Evolutionary conservation across 2,113 vertebrate species (phyloP).

Genomic region (Gobius niger): DNA sequence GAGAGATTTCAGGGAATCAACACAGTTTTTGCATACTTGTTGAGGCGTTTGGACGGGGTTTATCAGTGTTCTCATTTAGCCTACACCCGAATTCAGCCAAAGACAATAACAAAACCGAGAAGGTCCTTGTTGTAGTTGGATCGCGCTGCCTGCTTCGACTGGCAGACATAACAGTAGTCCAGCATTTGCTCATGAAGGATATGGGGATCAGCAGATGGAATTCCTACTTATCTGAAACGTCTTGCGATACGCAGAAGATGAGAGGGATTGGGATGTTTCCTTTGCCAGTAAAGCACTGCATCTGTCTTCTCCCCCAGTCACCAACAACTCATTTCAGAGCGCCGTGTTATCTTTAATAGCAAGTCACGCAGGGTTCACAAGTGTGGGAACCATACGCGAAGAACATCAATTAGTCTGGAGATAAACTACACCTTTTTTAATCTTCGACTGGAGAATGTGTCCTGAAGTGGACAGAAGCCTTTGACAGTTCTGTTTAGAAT

Average conservation of each 20-base stretch:
- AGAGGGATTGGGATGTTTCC: constrained; percentile 15
- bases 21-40: too few species aligned
- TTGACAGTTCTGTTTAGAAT: too few species aligned
- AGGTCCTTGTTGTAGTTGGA: constrained; percentile 54
- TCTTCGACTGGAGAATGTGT: too few species aligned
- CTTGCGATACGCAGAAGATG: constrained; percentile 18
- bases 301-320: constrained; percentile 33
- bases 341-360: constrained; percentile 42
- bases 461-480: too few species aligned
- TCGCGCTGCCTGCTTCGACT: constrained; percentile 56
- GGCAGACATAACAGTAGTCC: constrained; percentile 64
- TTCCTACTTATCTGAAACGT: constrained; percentile 23
- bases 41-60: too few species aligned
- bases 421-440: constrained; percentile 6
- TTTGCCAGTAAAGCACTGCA: constrained; percentile 28
- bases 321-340: constrained; percentile 40
- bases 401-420: constrained; percentile 39
- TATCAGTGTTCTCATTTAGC: too few species aligned
- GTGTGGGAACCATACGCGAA: constrained; percentile 21
- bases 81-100: too few species aligned
- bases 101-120: constrained; percentile 31
- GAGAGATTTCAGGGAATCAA: too few species aligned
- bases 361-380: constrained; percentile 42
- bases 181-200: constrained; percentile 48
- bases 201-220: constrained; percentile 45